Conservation (phyloP, 2,888 invertebrate species). For the Notodonta dromedarius region DNA sequence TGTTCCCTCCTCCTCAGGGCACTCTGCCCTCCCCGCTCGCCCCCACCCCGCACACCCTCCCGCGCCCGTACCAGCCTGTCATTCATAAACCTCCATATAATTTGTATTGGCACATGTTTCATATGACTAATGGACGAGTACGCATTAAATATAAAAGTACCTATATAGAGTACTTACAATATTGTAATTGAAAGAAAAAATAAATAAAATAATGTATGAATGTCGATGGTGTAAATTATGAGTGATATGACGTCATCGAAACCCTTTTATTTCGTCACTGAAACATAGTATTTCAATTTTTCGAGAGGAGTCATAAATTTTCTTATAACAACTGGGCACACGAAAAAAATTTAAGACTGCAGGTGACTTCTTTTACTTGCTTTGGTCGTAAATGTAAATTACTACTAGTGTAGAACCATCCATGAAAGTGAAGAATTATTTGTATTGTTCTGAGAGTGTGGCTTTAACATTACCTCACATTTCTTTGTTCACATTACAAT, state of each 20-base stretch:
- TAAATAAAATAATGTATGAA: conserved; percentile 23
- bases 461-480: background rate
- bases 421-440: background rate
- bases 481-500: background rate
- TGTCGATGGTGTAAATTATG: no score
- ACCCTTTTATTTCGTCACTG: no score
- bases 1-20: conserved; percentile 56
- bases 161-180: conserved; percentile 56
- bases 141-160: conserved; percentile 71
- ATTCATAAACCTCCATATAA: conserved; percentile 83
- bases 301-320: no score
- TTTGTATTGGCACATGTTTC: conserved; percentile 84
- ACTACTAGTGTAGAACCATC: background rate
- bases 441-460: background rate
- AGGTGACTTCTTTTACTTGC: no score
- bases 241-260: no score
- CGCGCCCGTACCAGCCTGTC: conserved; percentile 66
- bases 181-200: conserved; percentile 32
- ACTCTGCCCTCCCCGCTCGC: conserved; percentile 23
- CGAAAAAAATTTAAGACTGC: no score
- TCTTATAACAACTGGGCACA: no score
- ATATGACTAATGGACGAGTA: conserved; percentile 80
- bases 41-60: conserved; percentile 28
- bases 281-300: no score
- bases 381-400: background rate